phyloP scores from a whole-genome alignment of 2,797 vertebrate genomes.

The Peromyscus attwateri region DNA sequence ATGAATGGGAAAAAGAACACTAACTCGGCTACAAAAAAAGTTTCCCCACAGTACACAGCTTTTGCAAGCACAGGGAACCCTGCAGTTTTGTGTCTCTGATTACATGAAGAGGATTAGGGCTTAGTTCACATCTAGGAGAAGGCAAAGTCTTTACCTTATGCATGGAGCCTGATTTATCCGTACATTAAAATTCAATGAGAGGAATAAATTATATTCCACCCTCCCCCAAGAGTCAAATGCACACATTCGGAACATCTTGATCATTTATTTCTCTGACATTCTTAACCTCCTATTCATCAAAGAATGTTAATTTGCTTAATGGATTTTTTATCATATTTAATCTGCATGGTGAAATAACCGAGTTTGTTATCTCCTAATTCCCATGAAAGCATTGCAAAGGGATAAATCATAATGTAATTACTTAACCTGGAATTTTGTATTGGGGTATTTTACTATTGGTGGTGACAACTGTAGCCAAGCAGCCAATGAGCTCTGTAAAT shows the following conservation, averaged over 20 bases:
- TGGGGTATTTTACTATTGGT: constrained; percentile 21
- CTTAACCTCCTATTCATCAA: constrained; percentile 37
- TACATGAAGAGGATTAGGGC: background rate
- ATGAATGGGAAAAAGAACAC: background rate
- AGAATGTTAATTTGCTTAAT: constrained; percentile 4
- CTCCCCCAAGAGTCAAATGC: background rate
- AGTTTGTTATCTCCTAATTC: background rate
- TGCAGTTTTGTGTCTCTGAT: background rate
- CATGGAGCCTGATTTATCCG: background rate
- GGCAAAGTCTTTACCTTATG: background rate
- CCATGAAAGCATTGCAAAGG: constrained; percentile 6
- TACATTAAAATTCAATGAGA: constrained; percentile 57
- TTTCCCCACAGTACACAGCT: background rate
- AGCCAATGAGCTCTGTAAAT: background rate
- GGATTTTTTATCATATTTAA: background rate
- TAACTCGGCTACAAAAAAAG: background rate
- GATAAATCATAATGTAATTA: background rate
- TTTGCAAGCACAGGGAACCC: background rate
- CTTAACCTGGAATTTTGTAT: background rate
- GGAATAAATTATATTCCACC: constrained; percentile 18
- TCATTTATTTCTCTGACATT: constrained; percentile 42
- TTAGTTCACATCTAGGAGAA: background rate
- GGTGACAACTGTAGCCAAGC: background rate
- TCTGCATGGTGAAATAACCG: background rate
- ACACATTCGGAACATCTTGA: background rate